Evolutionary conservation across 2,113 vertebrate species (phyloP).

Genomic region (Barnardius zonarius): DNA sequence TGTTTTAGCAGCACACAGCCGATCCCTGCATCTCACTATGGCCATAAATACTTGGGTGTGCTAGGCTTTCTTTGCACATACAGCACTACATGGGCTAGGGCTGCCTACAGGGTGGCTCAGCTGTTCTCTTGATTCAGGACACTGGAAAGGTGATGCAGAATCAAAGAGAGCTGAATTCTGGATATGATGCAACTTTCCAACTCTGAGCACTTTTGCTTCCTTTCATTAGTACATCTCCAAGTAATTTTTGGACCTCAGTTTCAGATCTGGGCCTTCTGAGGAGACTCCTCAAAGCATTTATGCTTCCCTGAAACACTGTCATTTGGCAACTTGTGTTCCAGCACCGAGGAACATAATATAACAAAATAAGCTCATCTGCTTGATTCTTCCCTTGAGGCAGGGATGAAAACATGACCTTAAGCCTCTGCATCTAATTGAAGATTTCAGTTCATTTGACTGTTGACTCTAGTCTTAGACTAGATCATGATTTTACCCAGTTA

Average conservation of each 20-base stretch:
- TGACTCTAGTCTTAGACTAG: background rate
- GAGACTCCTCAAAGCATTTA: background rate
- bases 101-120: background rate
- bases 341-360: background rate
- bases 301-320: background rate
- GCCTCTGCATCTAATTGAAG: background rate
- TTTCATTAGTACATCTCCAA: background rate
- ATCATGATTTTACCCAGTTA: background rate
- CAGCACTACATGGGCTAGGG: background rate
- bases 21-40: background rate
- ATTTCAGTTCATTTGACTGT: background rate
- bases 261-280: background rate
- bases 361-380: background rate
- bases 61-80: background rate
- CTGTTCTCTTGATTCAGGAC: background rate
- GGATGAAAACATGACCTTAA: background rate
- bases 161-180: background rate
- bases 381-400: background rate
- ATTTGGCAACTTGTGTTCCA: background rate
- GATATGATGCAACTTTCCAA: background rate
- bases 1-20: background rate
- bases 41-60: background rate
- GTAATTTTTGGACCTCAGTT: background rate
- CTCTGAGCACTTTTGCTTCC: background rate
- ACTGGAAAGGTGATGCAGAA: background rate